Evolutionary conservation across 2,888 invertebrate species (phyloP).

Genomic region (Gisinianus flammeolus): DNA sequence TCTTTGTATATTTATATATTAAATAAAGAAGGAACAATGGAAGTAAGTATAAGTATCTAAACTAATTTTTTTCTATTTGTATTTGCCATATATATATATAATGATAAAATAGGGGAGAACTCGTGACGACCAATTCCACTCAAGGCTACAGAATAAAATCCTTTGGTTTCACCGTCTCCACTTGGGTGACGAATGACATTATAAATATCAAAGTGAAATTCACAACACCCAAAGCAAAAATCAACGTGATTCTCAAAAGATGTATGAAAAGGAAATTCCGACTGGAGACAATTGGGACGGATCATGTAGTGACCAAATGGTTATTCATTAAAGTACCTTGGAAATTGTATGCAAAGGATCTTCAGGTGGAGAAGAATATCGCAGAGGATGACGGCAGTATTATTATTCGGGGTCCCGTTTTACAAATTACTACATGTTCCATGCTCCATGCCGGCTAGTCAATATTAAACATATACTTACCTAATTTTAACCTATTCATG

Average conservation of each 20-base stretch:
- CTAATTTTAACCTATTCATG: too few species aligned
- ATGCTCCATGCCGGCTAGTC: not conserved
- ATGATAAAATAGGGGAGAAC: constrained; percentile 18
- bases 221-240: constrained; percentile 34
- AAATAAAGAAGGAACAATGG: too few species aligned
- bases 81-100: too few species aligned
- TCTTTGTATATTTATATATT: too few species aligned
- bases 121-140: constrained; percentile 31
- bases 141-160: constrained; percentile 38
- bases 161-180: constrained; percentile 37
- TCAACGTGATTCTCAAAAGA: constrained; percentile 33
- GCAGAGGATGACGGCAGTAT: constrained; percentile 43
- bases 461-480: not conserved
- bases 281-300: constrained; percentile 33
- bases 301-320: constrained; percentile 34
- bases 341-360: constrained; percentile 32
- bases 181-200: constrained; percentile 33
- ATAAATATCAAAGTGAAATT: constrained; percentile 40
- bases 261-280: constrained; percentile 36
- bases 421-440: constrained; percentile 12
- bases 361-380: constrained; percentile 31
- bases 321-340: constrained; percentile 38
- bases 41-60: too few species aligned
- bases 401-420: constrained; percentile 31
- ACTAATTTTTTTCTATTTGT: too few species aligned